Evolutionary conservation across 1,140 invertebrate genomes (phyloP), one percentile per base, ranked within the genome.

Genomic region (Drosophila sproati): DNA sequence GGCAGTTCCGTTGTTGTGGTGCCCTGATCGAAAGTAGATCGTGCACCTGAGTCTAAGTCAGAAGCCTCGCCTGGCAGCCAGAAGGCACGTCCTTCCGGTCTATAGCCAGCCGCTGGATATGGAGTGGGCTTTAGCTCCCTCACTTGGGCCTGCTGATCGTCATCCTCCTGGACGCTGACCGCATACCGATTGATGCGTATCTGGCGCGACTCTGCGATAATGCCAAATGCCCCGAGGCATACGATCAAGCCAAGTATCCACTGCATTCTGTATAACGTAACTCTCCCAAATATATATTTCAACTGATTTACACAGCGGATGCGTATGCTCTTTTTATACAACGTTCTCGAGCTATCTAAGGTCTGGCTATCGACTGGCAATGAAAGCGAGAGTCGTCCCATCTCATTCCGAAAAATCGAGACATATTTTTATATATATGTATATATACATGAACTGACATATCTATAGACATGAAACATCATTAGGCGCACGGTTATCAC

Each of bases 131-230:
- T 74, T 1, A 76, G 43, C 45, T 91, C 77, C 5, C 48, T 50
- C 5, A 80, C 77, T 34, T 35, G 45, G 3, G 79, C 80, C 64
- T 61, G 69, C 56, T 50, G 60, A 2, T 52, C 63, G 5, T 82
- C 78, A 55, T 90, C 86, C 62, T 90, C 82, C 45, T 91, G 82
- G 28, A 91, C 77, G 29, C 73, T 90, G 37, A 74, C 77, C 32
- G 80, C 74, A 67, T 85, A 85, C 2, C 90, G 86, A 73, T 91
- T 91, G 8, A 82, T 91, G 47, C 90, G 81, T 59, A 91, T 75
- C 66, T 91, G 90, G 29, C 86, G 78, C 1, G 78, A 43, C 34
- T 88, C 77, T 31, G 72, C 60, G n/a, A 45, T 45, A 10, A 39
- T 50, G 12, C 29, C 52, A 6, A 51, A 5, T 4, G 60, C 73